phyloP scores from a whole-genome alignment of 2,888 invertebrate genomes.

The Cyrtodaria siliqua region DNA sequence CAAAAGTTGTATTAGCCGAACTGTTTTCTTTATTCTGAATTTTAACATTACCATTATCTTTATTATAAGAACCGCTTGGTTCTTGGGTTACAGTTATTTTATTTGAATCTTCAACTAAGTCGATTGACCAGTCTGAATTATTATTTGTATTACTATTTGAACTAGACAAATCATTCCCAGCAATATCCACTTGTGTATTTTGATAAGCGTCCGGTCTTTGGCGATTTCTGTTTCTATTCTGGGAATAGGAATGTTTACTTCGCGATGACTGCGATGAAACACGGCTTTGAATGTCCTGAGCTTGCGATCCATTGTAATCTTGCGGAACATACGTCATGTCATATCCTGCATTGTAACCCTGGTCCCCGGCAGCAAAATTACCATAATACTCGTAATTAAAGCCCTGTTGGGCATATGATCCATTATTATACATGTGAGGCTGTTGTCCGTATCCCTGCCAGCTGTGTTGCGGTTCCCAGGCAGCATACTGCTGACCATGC shows the following conservation, averaged over 20 bases:
- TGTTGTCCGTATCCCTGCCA: conserved; percentile 13
- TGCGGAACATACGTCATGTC: conserved; percentile 9
- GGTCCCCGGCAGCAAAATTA: conserved; percentile 2
- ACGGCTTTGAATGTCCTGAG: neutral
- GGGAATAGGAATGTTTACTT: conserved; percentile 62
- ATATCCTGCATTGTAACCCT: neutral
- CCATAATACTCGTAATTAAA: conserved; percentile 21
- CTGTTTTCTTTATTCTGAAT: neutral
- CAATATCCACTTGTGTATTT: conserved; percentile 7
- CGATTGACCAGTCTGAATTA: no score
- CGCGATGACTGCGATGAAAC: conserved; percentile 5
- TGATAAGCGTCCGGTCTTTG: conserved; percentile 30
- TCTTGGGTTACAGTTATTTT: no score
- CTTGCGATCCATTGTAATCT: conserved; percentile 1
- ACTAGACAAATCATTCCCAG: neutral
- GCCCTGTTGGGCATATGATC: conserved; percentile 13
- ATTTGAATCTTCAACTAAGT: no score
- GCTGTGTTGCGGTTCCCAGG: conserved; percentile 26
- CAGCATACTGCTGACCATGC: conserved; percentile 23
- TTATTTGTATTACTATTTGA: no score
- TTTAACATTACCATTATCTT: neutral
- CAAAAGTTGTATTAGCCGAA: conserved; percentile 2
- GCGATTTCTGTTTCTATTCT: conserved; percentile 55
- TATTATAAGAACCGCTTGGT: neutral
- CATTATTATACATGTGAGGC: conserved; percentile 13